Conservation (phyloP, 2,113 vertebrate genomes). For the Capreolus pygargus region DNA sequence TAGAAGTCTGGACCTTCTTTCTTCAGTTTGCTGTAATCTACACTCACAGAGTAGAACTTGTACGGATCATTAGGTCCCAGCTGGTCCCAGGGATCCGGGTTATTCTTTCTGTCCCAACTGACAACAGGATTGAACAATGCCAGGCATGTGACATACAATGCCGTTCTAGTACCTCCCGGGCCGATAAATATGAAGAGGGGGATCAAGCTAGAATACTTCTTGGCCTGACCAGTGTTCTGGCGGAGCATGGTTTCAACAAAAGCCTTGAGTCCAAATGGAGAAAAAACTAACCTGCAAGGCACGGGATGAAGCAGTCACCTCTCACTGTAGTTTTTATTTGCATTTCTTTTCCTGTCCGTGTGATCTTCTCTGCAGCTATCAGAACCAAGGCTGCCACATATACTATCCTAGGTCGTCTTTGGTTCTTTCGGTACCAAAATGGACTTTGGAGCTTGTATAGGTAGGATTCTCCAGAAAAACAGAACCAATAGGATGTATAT, state of each 20-base stretch:
- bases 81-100: neutral
- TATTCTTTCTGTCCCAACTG: conserved; percentile 19
- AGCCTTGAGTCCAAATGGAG: rapidly evolving
- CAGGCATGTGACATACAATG: conserved; percentile 87
- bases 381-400: conserved; percentile 48
- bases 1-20: conserved; percentile 94
- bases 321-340: neutral
- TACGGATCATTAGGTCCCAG: neutral
- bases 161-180: conserved; percentile 85
- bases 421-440: conserved; percentile 33
- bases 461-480: neutral
- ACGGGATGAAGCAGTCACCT: rapidly evolving
- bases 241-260: conserved; percentile 71
- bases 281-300: rapidly evolving
- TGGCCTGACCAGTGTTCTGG: conserved; percentile 71
- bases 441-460: neutral
- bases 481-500: neutral
- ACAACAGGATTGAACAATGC: conserved; percentile 91
- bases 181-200: conserved; percentile 93
- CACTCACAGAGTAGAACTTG: conserved; percentile 88
- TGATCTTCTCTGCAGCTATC: conserved; percentile 56
- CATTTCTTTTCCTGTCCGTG: neutral
- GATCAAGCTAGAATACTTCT: conserved; percentile 86
- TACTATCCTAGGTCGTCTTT: conserved; percentile 63
- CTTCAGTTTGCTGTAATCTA: conserved; percentile 93